phyloP scores from a whole-genome alignment of 2,888 invertebrate genomes.

The Apamea anceps region DNA sequence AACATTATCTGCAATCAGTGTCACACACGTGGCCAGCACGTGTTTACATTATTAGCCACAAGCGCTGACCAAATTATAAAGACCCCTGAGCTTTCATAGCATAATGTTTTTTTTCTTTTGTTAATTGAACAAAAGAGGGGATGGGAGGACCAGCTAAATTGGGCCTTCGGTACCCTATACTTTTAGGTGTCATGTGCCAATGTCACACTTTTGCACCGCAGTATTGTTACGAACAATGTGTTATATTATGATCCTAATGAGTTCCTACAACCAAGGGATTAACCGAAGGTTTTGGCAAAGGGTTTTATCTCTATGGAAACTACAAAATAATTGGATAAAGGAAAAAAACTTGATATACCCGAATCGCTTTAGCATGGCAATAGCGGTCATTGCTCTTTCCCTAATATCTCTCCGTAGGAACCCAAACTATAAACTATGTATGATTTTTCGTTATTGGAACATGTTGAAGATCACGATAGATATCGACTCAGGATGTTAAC shows the following conservation, averaged over 20 bases:
- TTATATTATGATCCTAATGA: slow-evolving; percentile 51
- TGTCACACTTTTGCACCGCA: slow-evolving; percentile 48
- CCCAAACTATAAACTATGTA: background rate
- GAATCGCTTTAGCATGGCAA: background rate
- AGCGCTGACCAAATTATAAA: slow-evolving; percentile 57
- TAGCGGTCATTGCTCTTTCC: background rate
- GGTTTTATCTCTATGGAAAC: slow-evolving; percentile 5
- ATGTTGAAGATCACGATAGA: background rate
- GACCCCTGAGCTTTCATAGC: slow-evolving; percentile 58
- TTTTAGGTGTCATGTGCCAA: slow-evolving; percentile 59
- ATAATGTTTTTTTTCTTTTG: slow-evolving; percentile 57
- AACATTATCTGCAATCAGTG: slow-evolving; percentile 70
- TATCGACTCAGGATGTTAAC: background rate
- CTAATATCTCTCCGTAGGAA: background rate
- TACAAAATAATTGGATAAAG: slow-evolving; percentile 33
- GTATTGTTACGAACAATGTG: slow-evolving; percentile 53
- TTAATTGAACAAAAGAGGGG: slow-evolving; percentile 45
- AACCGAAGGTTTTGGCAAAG: background rate
- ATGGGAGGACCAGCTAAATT: slow-evolving; percentile 38
- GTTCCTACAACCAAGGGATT: slow-evolving; percentile 9
- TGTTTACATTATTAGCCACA: slow-evolving; percentile 69
- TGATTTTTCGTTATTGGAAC: background rate
- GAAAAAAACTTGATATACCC: background rate
- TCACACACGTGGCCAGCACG: slow-evolving; percentile 70
- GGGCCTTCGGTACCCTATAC: slow-evolving; percentile 52